Percentiles rank a stretch among this genome's conserved stretches.
Conservation (phyloP, 2,797 vertebrate genomes). For the Tragopan temminckii region DNA sequence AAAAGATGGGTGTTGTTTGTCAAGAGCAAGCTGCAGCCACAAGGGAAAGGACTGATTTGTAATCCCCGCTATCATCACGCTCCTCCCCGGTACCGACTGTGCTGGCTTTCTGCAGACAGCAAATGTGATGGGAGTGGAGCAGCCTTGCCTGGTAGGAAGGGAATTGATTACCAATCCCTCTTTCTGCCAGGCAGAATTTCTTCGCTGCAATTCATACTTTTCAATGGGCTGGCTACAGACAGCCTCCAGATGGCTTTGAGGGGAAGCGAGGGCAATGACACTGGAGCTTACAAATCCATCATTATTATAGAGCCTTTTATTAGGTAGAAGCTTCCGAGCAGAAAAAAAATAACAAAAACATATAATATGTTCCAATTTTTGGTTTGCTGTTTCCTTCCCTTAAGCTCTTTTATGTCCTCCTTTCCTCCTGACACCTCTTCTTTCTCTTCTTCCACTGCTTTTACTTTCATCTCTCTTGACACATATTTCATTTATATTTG, state of each 20-base stretch:
- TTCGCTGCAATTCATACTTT: conserved; percentile 52
- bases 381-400: conserved; percentile 15
- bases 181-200: conserved; percentile 39
- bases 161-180: conserved; percentile 68
- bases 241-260: conserved; percentile 48
- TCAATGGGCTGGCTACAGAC: conserved; percentile 40
- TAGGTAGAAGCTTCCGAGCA: not conserved
- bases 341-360: conserved; percentile 47
- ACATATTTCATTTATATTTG: conserved; percentile 12
- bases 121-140: conserved; percentile 13
- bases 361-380: not conserved
- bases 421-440: not conserved
- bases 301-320: conserved; percentile 58
- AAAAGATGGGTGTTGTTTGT: not conserved
- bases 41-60: conserved; percentile 62
- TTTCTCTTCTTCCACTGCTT: not conserved
- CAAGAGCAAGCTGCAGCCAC: not conserved
- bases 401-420: not conserved
- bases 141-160: conserved; percentile 55
- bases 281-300: conserved; percentile 75
- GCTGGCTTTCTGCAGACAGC: conserved; percentile 33
- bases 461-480: not conserved
- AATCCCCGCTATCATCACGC: conserved; percentile 32
- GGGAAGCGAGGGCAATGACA: conserved; percentile 41
- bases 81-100: conserved; percentile 15